phyloP scores from a whole-genome alignment of 2,797 vertebrate species.

The Lemur catta region DNA sequence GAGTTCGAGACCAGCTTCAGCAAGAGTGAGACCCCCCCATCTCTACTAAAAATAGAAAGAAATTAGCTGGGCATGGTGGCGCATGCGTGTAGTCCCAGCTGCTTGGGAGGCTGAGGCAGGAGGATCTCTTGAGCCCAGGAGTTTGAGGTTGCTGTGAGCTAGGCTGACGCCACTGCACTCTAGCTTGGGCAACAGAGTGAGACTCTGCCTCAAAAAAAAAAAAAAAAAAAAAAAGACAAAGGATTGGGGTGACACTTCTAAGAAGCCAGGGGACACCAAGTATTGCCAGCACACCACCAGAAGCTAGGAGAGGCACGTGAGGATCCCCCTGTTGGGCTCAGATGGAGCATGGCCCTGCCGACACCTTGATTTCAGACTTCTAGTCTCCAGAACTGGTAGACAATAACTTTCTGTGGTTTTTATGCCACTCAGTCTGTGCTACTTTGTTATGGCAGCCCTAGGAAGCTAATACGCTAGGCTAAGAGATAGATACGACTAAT shows the following conservation, averaged over 20 bases:
- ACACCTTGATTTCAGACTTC: not conserved
- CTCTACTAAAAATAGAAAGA: too few relatives aligned
- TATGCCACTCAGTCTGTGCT: not conserved
- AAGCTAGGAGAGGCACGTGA: not conserved
- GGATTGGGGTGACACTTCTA: not conserved
- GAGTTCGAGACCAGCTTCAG: too few relatives aligned
- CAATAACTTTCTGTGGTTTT: not conserved
- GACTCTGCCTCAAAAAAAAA: too few relatives aligned
- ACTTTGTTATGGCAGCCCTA: not conserved
- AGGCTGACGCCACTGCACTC: too few relatives aligned
- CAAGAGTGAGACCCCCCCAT: too few relatives aligned
- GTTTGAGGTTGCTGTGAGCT: too few relatives aligned
- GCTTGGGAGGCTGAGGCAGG: too few relatives aligned
- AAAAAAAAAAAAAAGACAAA: not conserved
- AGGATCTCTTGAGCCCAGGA: too few relatives aligned
- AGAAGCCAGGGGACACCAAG: not conserved
- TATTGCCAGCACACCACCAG: not conserved
- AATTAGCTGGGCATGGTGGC: too few relatives aligned
- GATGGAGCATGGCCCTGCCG: not conserved
- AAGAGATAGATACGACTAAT: not conserved
- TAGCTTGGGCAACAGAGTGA: too few relatives aligned
- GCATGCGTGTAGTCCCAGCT: too few relatives aligned
- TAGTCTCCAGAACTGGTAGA: not conserved
- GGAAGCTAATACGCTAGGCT: not conserved
- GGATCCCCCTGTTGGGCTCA: not conserved